Conservation (phyloP, 2,888 invertebrate genomes). For the Serrognathus titanus region DNA sequence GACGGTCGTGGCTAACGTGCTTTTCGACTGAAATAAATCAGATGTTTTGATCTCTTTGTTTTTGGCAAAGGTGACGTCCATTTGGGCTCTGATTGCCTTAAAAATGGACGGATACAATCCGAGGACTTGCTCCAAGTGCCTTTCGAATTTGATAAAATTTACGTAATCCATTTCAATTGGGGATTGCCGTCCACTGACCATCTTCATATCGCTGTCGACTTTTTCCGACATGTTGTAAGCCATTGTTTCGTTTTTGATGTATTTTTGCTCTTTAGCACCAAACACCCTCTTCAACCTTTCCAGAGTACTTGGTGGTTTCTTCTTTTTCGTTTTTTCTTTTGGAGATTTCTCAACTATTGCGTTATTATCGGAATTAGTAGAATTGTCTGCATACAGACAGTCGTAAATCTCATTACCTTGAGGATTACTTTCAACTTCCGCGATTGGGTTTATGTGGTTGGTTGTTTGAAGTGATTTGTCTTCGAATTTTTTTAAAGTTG, state of each 20-base stretch:
- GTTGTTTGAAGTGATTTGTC: conserved; percentile 17
- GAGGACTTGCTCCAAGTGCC: conserved; percentile 15
- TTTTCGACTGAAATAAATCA: conserved; percentile 10
- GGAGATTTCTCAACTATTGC: neutral
- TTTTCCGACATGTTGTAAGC: conserved; percentile 1
- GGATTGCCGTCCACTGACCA: neutral
- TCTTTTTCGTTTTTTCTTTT: neutral
- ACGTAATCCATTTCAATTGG: conserved; percentile 10
- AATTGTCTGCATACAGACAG: no score
- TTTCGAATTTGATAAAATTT: conserved; percentile 12
- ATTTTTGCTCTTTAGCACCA: neutral
- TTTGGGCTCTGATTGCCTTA: conserved; percentile 15
- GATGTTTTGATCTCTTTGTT: conserved; percentile 4
- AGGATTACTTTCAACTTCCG: no score
- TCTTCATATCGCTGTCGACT: neutral
- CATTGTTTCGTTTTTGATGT: neutral
- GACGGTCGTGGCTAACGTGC: conserved; percentile 12
- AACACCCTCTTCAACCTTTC: conserved; percentile 5
- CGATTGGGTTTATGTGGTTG: neutral
- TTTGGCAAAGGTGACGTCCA: conserved; percentile 9
- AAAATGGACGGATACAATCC: conserved; percentile 15
- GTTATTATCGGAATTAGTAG: neutral
- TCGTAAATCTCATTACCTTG: neutral
- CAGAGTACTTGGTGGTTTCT: conserved; percentile 2
- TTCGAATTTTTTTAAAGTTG: conserved; percentile 1